Conservation (phyloP, 2,888 invertebrate genomes). For the Cheilosia variabilis region DNA sequence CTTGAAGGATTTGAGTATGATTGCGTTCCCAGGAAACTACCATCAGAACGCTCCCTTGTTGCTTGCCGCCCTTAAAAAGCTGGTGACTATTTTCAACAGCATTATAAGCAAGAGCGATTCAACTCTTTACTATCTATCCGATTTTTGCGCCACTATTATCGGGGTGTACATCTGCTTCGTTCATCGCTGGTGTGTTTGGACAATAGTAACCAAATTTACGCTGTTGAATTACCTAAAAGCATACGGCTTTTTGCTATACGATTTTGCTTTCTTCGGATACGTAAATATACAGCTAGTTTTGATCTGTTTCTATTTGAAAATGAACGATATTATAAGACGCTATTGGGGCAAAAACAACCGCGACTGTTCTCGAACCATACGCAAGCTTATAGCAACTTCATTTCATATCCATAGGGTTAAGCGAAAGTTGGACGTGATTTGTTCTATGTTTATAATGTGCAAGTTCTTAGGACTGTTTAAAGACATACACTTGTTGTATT, state of each 20-base stretch:
- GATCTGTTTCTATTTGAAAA: conserved; percentile 21
- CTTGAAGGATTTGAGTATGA: background rate
- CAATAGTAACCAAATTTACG: background rate
- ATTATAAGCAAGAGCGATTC: background rate
- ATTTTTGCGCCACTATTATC: background rate
- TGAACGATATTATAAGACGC: background rate
- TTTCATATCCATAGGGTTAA: conserved; percentile 18
- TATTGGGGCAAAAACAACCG: background rate
- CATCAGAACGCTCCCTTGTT: background rate
- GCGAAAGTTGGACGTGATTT: background rate
- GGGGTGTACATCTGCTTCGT: background rate
- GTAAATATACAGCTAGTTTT: background rate
- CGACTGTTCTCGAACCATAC: background rate
- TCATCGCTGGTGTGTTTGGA: background rate
- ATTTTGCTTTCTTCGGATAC: conserved; percentile 2
- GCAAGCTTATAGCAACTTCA: background rate
- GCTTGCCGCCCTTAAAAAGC: background rate
- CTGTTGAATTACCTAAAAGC: background rate
- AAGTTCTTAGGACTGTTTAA: background rate
- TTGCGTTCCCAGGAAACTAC: background rate
- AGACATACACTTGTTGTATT: background rate
- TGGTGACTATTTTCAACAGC: background rate
- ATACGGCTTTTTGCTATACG: background rate
- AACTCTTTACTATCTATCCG: background rate
- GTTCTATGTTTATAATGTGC: background rate